Conservation (phyloP, 1,140 invertebrate genomes). For the Penaeus chinensis region DNA sequence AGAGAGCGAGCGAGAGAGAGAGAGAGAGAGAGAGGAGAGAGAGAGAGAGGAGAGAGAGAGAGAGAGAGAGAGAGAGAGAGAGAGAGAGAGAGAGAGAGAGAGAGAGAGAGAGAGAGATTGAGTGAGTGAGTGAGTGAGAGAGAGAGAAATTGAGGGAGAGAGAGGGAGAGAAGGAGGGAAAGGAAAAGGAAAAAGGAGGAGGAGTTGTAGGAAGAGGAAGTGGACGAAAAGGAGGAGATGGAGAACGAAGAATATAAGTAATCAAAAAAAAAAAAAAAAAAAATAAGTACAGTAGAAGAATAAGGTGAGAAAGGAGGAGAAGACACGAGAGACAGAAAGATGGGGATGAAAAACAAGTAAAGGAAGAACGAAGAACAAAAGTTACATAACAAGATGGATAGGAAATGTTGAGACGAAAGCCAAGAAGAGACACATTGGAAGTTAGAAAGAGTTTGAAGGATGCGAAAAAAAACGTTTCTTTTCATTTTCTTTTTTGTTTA, state of each 20-base stretch:
- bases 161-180: slow-evolving; percentile 9
- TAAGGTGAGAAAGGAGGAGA: no score
- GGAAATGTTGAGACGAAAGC: no score
- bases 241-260: not conserved
- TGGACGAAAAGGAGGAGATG: not conserved
- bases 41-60: not conserved
- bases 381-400: no score
- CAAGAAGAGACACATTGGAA: no score
- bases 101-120: slow-evolving; percentile 14
- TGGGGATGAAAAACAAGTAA: no score
- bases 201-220: not conserved
- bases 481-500: no score
- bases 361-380: no score
- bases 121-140: slow-evolving; percentile 27
- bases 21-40: not conserved
- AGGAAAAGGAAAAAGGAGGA: not conserved
- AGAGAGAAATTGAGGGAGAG: slow-evolving; percentile 34
- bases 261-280: not conserved
- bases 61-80: slow-evolving; percentile 26
- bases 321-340: no score
- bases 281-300: not conserved
- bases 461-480: no score
- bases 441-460: no score
- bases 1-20: not conserved
- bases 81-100: slow-evolving; percentile 37